Conservation (phyloP, 1,140 invertebrate genomes). For the Neodiprion lecontei region DNA sequence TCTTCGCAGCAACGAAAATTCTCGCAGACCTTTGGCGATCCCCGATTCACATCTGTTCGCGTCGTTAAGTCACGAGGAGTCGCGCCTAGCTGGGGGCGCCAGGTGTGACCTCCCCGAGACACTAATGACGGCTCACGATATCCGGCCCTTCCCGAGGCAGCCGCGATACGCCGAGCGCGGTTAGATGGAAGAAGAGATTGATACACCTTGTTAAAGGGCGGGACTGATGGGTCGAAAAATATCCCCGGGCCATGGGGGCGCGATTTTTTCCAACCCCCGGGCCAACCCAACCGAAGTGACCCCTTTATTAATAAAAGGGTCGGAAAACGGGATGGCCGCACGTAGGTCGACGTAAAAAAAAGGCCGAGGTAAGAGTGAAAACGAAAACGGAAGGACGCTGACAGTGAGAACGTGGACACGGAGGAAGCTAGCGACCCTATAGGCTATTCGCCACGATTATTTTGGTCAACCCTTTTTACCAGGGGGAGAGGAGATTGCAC, state of each 20-base stretch:
- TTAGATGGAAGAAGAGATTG: constrained; percentile 32
- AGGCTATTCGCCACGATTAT: too few relatives aligned
- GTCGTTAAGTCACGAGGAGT: not conserved
- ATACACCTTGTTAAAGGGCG: constrained; percentile 28
- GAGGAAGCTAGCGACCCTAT: too few relatives aligned
- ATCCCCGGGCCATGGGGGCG: constrained; percentile 5
- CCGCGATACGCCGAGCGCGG: constrained; percentile 24
- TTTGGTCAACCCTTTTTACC: not conserved
- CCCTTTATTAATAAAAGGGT: not conserved
- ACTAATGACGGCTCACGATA: constrained; percentile 9
- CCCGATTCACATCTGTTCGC: not conserved
- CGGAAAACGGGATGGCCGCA: not conserved
- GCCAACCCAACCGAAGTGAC: not conserved
- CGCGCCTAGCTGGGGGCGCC: not conserved
- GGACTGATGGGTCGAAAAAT: constrained; percentile 8
- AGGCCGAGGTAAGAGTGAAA: not conserved
- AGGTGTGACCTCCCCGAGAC: constrained; percentile 6
- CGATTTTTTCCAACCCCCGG: constrained; percentile 1
- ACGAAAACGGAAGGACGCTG: too few relatives aligned
- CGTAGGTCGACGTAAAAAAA: not conserved
- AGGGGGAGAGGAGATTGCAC: not conserved
- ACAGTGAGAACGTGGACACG: too few relatives aligned
- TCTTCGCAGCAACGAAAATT: not conserved
- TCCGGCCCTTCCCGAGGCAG: not conserved
- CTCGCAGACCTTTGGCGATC: not conserved